Conservation (phyloP, 2,888 invertebrate species). For the Brachyopa scutellaris region DNA sequence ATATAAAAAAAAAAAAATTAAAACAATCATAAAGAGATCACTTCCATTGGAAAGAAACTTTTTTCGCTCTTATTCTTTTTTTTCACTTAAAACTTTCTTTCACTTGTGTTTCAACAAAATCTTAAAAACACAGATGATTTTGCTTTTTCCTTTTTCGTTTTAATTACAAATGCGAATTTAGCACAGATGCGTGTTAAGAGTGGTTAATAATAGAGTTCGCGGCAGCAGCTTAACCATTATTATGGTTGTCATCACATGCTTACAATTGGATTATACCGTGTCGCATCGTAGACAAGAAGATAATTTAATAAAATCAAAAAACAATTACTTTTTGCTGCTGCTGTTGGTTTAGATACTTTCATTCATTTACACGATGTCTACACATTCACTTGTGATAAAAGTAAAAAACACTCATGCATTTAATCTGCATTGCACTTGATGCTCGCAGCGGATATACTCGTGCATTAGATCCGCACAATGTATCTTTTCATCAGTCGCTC, state of each 20-base stretch:
- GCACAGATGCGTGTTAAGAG: constrained; percentile 39
- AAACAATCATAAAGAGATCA: constrained; percentile 33
- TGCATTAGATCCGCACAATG: constrained; percentile 58
- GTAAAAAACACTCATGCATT: not conserved
- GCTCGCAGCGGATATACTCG: constrained; percentile 36
- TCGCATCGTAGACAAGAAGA: not conserved
- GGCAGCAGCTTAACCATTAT: not conserved
- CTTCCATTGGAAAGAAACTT: constrained; percentile 24
- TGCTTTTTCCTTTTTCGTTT: too few species aligned
- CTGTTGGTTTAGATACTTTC: constrained; percentile 56
- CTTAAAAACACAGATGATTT: not conserved
- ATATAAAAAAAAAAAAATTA: not conserved
- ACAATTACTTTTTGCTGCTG: constrained; percentile 38
- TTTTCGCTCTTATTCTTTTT: not conserved
- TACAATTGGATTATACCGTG: not conserved
- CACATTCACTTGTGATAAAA: constrained; percentile 41
- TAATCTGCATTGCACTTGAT: constrained; percentile 23
- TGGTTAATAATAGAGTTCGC: constrained; percentile 21
- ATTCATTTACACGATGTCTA: constrained; percentile 44
- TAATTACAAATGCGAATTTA: constrained; percentile 7
- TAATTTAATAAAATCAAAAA: not conserved
- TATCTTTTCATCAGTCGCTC: constrained; percentile 68
- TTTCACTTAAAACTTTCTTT: constrained; percentile 35
- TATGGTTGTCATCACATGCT: constrained; percentile 11
- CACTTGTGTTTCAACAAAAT: constrained; percentile 6